Conservation (phyloP, 2,113 vertebrate species). For the Jaculus jaculus region DNA sequence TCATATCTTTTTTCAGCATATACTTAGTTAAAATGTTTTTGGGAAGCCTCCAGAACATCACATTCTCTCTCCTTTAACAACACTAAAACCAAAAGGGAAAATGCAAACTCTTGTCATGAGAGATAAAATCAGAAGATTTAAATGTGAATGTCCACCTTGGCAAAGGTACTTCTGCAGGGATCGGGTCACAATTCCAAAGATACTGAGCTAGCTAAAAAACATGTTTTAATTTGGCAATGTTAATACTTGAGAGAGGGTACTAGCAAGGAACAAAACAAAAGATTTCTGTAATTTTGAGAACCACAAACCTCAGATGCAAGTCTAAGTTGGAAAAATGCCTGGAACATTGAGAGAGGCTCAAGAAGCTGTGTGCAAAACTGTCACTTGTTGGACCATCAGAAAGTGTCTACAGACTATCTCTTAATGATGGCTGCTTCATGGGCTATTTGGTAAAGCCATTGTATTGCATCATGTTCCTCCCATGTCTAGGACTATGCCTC, state of each 20-base stretch:
- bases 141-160: not conserved
- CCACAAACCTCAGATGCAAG: not conserved
- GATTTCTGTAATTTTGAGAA: not conserved
- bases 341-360: not conserved
- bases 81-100: not conserved
- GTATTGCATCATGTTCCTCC: not conserved
- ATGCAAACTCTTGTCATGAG: not conserved
- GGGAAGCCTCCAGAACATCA: not conserved
- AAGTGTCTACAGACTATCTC: not conserved
- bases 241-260: not conserved
- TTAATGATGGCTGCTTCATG: not conserved
- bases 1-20: slow-evolving; percentile 35
- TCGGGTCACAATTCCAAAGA: not conserved
- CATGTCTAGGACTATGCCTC: not conserved
- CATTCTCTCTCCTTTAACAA: not conserved
- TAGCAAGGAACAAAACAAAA: not conserved
- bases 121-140: slow-evolving; percentile 5
- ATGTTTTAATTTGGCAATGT: not conserved
- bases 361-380: not conserved
- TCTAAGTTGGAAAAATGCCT: not conserved
- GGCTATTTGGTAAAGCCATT: not conserved
- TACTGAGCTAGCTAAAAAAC: not conserved
- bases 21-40: slow-evolving; percentile 49
- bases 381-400: not conserved
- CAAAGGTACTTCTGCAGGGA: not conserved